Evolutionary conservation across 2,113 vertebrate genomes (phyloP), one percentile per base, ranked within the genome.

Genomic region (Sturnus vulgaris): DNA sequence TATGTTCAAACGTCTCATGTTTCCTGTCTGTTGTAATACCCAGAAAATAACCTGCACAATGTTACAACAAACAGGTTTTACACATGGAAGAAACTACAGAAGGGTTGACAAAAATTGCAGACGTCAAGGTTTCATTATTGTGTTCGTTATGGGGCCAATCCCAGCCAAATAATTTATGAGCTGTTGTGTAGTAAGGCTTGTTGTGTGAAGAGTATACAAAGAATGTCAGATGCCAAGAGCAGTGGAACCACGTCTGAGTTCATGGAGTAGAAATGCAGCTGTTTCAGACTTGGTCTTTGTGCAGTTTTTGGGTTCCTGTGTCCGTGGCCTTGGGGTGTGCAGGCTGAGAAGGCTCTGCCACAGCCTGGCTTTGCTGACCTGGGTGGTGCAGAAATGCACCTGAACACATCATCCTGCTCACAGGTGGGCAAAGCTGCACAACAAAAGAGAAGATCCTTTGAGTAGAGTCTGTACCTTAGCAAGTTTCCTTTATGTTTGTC

Each of bases 301-400:
- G 50, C 12, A 10, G 22, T 18, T 14, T 53, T 81, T 57, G 50
- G 12, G 64, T 86, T 14, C 19, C 20, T 14, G 25, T 46, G 37
- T 1, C 0, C 15, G 20, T 2, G 49, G 18, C 49, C 52, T 79
- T 3, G 0, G 25, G 23, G 28, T 39, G 3, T 22, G 5, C 27
- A 17, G 53, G 9, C 5, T 66, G 44, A 13, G 47, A 73, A 7
- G 9, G 20, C 23, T 15, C 49, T 57, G 55, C 31, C 27, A 2
- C 0, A 42, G 40, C 40, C 40, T 0, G 39, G 28, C 23, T 52
- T 28, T n/a, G 28, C 30, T 33, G 23, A 7, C 42, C 33, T 46
- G 60, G 8, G 8, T 39, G 53, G 5, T 71, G 23, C 27, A 30
- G 46, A 33, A 25, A 9, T 11, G 49, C 16, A 47, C 15, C 46